Conservation (phyloP, 2,113 vertebrate genomes). For the Calypte anna region DNA sequence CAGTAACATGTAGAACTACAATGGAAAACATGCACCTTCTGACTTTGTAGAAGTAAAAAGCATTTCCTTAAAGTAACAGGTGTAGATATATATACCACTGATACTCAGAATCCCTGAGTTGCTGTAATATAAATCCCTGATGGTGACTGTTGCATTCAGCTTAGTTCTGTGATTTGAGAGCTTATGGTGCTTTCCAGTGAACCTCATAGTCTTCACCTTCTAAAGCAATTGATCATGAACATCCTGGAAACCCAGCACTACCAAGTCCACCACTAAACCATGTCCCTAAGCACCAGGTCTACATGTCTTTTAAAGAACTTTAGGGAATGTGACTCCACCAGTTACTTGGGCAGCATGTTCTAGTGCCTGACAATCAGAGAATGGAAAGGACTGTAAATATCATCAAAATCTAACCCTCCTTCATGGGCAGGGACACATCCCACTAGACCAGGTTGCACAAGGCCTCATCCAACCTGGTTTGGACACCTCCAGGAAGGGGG, state of each 20-base stretch:
- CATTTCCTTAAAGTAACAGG: background rate
- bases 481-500: too few relatives aligned
- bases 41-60: background rate
- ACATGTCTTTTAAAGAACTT: too few relatives aligned
- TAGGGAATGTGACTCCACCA: too few relatives aligned
- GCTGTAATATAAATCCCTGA: background rate
- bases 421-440: too few relatives aligned
- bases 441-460: too few relatives aligned
- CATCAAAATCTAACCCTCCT: too few relatives aligned
- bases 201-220: background rate
- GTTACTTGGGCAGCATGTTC: too few relatives aligned
- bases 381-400: too few relatives aligned
- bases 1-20: background rate
- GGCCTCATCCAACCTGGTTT: too few relatives aligned
- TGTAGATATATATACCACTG: background rate
- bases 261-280: too few relatives aligned
- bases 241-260: background rate
- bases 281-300: too few relatives aligned
- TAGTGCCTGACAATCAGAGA: too few relatives aligned
- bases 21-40: background rate
- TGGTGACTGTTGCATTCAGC: background rate
- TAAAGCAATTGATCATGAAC: background rate
- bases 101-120: background rate
- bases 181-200: accelerated
- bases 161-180: background rate